Base-by-base conservation (phyloP, 2,888 invertebrate genomes). In the Neoaliturus tenellus region DNA sequence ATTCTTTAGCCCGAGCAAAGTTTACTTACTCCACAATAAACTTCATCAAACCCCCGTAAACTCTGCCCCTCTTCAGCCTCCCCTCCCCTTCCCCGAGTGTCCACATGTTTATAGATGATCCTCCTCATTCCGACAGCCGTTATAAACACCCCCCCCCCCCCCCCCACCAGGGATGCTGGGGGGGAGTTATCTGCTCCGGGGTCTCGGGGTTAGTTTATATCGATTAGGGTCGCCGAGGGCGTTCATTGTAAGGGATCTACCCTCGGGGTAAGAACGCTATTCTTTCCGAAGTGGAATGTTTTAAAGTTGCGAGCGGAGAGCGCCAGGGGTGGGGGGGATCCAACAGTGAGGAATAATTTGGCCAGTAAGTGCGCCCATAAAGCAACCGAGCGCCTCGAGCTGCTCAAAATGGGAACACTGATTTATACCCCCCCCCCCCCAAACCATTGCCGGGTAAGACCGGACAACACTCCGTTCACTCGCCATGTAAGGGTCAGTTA, bases 281-380 rank as follows among this genome's bases (percentile, higher is more conserved):
- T 78, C 78, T 78, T 78, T 78, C 55, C 48, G 48, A 78, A 78
- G 78, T 78, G 78, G 78, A 75, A 75, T 78, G 78, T 78, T 78
- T 78, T 78, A 55, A 78, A 78, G 78, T 78, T 55, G 78, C 78
- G 51, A 78, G 55, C 55, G 44, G 20, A 69, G 69, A 48, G 41
- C 33, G 4, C 23, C 20, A 23, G 23, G 48, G 75, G 75, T 44
- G 75, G 75, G 23, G 41, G 23, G 48, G 78, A 78, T 78, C 78
- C 78, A 78, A 78, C 78, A 78, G 78, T 39, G 71, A 39, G 78
- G 78, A 55, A 78, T 78, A 78, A 78, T 78, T 48, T 78, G 78
- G 55, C 78, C 78, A 48, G 78, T 78, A 78, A 78, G 78, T 78
- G 55, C 78, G 51, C 78, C 78, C 71, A 48, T 55, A 48, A 78